Evolutionary conservation across 2,888 invertebrate genomes (phyloP), one percentile per base, ranked within the genome.

Genomic region (Cheilosia soror): DNA sequence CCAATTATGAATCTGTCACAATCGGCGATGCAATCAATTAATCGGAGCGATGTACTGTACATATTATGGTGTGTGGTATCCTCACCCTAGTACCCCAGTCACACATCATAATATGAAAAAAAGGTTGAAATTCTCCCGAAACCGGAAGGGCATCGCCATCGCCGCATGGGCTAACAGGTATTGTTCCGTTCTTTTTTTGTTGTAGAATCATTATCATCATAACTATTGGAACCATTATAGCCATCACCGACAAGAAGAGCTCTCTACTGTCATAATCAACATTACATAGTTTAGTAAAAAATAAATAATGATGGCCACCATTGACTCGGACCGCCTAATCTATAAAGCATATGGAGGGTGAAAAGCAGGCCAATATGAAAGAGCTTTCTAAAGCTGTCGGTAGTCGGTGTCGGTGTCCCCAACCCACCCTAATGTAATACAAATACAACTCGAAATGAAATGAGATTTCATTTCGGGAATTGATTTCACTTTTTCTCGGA

Each of bases 1-100:
- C 85, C 85, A 88, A 88, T 88, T 88, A 81, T 87, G 87, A 82
- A 83, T 76, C 71, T 88, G 87, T 79, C 88, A 81, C 84, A 83
- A 47, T 85, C 72, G 81, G 72, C 81, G 81, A 85, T 72, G 63
- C 62, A 85, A 81, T 63, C 85, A 85, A 85, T 85, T 85, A 85
- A 85, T 85, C 81, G 72, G 31, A 37, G 20, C 53, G 25, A 58
- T 33, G 40, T 69, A 4, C 44, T 27, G 27, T 66, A 20, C 20
- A 20, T 20, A 20, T 31, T 42, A 49, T 62, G 29, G 31, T 51
- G 55, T 68, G 37, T 11, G 53, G 25, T 40, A 6, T 25, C 58
- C 37, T 37, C 20, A 33, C 4, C 33, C 27, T 2, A 20, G 20
- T 20, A 20, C 20, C 20, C 20, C 20, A 20, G 20, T 20, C 51